A percentile compares a stretch with the other conserved stretches of the same genome.
Evolutionary conservation across 2,113 vertebrate genomes (phyloP).

Genomic region (Turdus rufiventris): DNA sequence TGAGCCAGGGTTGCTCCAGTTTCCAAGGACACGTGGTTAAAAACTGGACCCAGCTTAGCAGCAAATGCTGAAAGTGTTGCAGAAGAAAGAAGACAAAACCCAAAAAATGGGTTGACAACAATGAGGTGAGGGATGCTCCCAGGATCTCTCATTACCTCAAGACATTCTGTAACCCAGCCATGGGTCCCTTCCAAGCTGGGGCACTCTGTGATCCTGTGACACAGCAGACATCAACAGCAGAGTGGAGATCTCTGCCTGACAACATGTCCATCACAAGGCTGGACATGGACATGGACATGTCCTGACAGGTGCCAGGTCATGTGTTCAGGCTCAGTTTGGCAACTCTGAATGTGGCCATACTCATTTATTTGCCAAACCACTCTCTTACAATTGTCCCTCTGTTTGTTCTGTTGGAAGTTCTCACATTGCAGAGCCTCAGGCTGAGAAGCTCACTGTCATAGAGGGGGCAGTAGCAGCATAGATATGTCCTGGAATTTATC

Average conservation of each 20-base stretch:
- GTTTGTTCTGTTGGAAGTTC: background rate
- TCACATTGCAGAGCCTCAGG: background rate
- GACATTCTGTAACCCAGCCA: background rate
- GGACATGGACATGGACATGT: background rate
- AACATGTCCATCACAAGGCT: accelerated
- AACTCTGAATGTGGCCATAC: background rate
- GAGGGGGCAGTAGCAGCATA: accelerated
- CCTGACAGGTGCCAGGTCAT: background rate
- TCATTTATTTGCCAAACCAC: background rate
- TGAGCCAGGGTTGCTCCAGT: background rate
- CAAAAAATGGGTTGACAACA: background rate
- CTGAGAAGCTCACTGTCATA: background rate
- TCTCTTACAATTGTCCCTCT: background rate
- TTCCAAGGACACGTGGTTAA: background rate
- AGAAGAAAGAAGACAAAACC: background rate
- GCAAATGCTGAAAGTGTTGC: background rate
- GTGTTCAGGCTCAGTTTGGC: background rate
- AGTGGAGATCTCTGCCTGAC: background rate
- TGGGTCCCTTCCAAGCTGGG: background rate
- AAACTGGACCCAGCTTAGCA: background rate
- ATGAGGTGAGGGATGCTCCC: background rate
- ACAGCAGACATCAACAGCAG: background rate
- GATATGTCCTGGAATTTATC: background rate
- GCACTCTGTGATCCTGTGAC: background rate
- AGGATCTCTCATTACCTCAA: background rate